These are phyloP conservation scores for Polia nebulosa DNA, from an alignment of 2,888 invertebrate species.

Conservation along the genomic window DNA sequence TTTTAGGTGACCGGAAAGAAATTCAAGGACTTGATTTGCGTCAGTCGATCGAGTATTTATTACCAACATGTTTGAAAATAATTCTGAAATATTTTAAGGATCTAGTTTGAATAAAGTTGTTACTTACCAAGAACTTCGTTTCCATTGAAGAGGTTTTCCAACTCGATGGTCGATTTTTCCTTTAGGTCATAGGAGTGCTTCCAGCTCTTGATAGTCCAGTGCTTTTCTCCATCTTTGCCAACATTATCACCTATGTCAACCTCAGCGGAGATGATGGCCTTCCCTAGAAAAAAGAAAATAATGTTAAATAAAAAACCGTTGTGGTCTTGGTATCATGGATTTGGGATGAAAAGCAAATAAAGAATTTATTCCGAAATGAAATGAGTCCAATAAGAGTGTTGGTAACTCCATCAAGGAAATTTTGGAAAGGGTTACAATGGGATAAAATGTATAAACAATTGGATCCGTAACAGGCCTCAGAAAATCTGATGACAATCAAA, in stretches of 20 bases:
- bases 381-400: background rate
- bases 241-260: constrained; percentile 65
- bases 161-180: constrained; percentile 72
- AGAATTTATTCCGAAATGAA: background rate
- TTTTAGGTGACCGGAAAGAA: background rate
- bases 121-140: constrained; percentile 77
- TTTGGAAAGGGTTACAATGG: background rate
- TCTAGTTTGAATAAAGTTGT: background rate
- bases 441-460: background rate
- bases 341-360: background rate
- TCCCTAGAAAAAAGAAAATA: constrained; percentile 62
- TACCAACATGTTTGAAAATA: background rate
- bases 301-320: background rate
- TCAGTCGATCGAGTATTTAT: background rate
- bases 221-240: constrained; percentile 70
- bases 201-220: constrained; percentile 75
- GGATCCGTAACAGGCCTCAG: background rate
- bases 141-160: constrained; percentile 79
- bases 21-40: constrained; percentile 26
- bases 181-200: constrained; percentile 73
- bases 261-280: constrained; percentile 65
- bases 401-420: background rate
- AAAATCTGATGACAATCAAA: background rate
- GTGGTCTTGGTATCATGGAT: background rate
- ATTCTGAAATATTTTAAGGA: background rate